Evolutionary conservation across 1,140 invertebrate species (phyloP), one percentile per base, ranked within the genome.

Genomic region (Wasmannia auropunctata): DNA sequence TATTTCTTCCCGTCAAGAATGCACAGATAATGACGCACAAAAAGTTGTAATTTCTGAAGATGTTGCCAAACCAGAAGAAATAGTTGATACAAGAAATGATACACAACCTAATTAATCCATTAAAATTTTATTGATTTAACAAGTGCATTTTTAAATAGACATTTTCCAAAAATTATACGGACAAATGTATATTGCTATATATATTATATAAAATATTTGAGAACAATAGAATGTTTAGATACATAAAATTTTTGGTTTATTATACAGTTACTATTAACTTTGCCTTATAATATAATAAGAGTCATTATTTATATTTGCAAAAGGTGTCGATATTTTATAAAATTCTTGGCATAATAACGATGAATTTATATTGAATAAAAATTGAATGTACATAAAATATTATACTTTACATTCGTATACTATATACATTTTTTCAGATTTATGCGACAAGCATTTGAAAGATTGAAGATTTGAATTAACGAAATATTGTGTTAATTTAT

Each of bases 1-100:
- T 81, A 58, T 22, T 70, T 70, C 65, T 81, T 58, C 49, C 11
- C 4, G 37, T n/a, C 62, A 56, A 70, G 65, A 81, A 58, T 43
- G 4, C 14, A 58, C 7, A 81, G 51, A 81, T 72, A 43, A 8
- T 6, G 22, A 51, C 25, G 25, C 46, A 22, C 60, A 63, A 31
- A 58, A 51, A 56, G 7, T 11, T 58, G 11, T 1, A 56, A 25
- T n/a, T 37, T 69, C 62, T 6, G 62, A 80, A 80, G 14, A 1
- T 54, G 49, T 28, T 43, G 16, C 4, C 1, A 25, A 81, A 58
- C 0, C 19, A 0, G 22, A 56, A 0, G 46, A 81, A 25, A 34
- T 22, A 10, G 2, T 60, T 43, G 34, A 43, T 54, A n/a, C 46
- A 49, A 70, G 31, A 16, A 58, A 46, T 19, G 8, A 65, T 56